Evolutionary conservation across 2,113 vertebrate genomes (phyloP).

Genomic region (Leptocoma aspasia): DNA sequence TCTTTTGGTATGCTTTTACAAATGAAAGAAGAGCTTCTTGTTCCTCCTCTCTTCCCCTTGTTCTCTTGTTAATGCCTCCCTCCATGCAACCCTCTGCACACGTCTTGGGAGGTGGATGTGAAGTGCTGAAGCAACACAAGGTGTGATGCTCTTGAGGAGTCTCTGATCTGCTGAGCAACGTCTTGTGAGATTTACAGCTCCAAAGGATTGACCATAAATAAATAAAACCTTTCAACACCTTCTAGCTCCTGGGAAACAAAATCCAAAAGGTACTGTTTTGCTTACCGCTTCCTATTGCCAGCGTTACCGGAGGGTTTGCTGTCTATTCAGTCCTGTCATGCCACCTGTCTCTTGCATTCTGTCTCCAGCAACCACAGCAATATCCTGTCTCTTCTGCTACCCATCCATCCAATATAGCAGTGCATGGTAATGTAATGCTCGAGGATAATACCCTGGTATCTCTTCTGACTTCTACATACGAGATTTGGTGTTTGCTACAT

Average conservation of each 20-base stretch:
- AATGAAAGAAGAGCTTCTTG: not conserved
- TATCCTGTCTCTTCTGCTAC: not conserved
- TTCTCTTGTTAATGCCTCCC: not conserved
- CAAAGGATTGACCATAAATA: not conserved
- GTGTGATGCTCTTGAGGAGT: not conserved
- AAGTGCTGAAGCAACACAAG: not conserved
- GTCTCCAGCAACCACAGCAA: not conserved
- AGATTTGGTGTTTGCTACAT: not conserved
- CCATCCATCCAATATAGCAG: not conserved
- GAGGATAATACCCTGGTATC: not conserved
- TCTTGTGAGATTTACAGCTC: not conserved
- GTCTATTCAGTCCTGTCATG: not conserved
- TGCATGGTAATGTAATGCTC: not conserved
- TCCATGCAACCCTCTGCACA: not conserved
- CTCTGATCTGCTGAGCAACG: not conserved
- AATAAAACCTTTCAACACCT: not conserved
- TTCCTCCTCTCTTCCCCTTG: not conserved
- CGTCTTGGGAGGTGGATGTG: not conserved
- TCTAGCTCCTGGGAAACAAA: not conserved
- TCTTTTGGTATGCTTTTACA: not conserved
- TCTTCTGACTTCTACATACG: not conserved
- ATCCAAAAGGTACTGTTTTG: not conserved
- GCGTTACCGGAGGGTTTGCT: rapidly evolving
- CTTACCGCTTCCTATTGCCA: not conserved
- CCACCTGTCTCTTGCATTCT: not conserved